Percentiles rank a stretch among this genome's conserved stretches.
Evolutionary conservation across 1,140 invertebrate genomes (phyloP).

Genomic region (Galendromus occidentalis): DNA sequence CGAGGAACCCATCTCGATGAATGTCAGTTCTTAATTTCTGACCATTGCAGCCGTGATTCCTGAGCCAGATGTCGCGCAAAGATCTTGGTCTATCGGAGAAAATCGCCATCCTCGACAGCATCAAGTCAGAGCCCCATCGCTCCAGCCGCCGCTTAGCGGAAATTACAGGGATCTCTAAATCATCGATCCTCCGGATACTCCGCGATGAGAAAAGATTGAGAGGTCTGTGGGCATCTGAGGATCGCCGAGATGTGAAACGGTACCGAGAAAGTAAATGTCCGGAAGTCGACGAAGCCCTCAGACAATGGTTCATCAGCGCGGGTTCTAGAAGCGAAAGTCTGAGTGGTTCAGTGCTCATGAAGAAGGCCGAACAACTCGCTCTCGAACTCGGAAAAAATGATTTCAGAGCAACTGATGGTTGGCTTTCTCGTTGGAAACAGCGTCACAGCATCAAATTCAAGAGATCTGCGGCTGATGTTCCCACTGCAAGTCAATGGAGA

Average conservation of each 20-base stretch:
- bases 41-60: too few relatives aligned
- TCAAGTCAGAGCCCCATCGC: not conserved
- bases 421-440: conserved; percentile 19
- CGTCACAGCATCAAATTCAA: conserved; percentile 17
- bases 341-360: conserved; percentile 18
- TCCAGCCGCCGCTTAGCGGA: conserved; percentile 11
- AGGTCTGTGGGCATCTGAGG: conserved; percentile 8
- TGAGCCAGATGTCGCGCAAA: conserved; percentile 9
- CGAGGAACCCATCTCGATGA: too few relatives aligned
- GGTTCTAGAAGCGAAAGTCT: conserved; percentile 16
- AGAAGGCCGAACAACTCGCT: conserved; percentile 19
- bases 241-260: conserved; percentile 1
- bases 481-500: conserved; percentile 12
- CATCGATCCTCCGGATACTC: conserved; percentile 10
- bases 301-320: conserved; percentile 17
- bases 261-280: conserved; percentile 16
- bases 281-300: conserved; percentile 19
- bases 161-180: conserved; percentile 13
- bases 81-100: not conserved
- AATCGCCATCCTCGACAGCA: not conserved
- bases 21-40: too few relatives aligned
- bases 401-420: conserved; percentile 23
- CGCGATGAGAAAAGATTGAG: conserved; percentile 7
- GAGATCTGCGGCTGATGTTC: not conserved
- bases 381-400: conserved; percentile 17